These are phyloP conservation scores for Propithecus perrieri DNA, from an alignment of 2,797 vertebrate genomes.

Conservation along the genomic window DNA sequence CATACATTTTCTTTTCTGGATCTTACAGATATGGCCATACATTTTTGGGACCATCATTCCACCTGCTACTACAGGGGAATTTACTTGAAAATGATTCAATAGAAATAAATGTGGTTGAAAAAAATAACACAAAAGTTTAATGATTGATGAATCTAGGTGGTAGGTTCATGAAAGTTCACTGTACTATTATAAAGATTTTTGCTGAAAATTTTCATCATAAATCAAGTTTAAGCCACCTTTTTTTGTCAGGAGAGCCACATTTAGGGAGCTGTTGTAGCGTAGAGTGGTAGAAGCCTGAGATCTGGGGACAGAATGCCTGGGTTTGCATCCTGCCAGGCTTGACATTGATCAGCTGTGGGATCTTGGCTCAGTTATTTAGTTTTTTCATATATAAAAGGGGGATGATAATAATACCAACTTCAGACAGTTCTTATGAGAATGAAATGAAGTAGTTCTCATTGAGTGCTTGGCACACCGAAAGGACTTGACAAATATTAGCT, in stretches of 20 bases:
- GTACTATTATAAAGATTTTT: background rate
- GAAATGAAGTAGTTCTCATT: background rate
- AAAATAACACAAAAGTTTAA: background rate
- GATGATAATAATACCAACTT: background rate
- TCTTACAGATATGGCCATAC: background rate
- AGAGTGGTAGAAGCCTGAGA: background rate
- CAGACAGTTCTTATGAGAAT: background rate
- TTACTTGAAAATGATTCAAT: slow-evolving; percentile 30
- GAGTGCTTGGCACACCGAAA: background rate
- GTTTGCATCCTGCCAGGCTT: background rate
- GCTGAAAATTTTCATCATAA: background rate
- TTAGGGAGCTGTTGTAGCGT: background rate
- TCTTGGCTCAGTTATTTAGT: background rate
- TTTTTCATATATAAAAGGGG: background rate
- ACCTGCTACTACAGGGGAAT: background rate
- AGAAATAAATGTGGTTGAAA: slow-evolving; percentile 36
- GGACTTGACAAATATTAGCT: background rate
- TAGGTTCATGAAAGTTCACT: background rate
- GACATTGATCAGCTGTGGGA: background rate
- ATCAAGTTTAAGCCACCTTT: background rate
- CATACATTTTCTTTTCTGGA: background rate
- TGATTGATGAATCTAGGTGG: background rate
- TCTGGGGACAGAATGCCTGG: background rate
- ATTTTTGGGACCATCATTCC: background rate
- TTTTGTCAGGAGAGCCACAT: background rate